A percentile compares a stretch with the other conserved stretches of the same genome.
These are phyloP conservation scores for Lasiurus cinereus DNA, from an alignment of 2,113 vertebrate species.

Conservation along the genomic window DNA sequence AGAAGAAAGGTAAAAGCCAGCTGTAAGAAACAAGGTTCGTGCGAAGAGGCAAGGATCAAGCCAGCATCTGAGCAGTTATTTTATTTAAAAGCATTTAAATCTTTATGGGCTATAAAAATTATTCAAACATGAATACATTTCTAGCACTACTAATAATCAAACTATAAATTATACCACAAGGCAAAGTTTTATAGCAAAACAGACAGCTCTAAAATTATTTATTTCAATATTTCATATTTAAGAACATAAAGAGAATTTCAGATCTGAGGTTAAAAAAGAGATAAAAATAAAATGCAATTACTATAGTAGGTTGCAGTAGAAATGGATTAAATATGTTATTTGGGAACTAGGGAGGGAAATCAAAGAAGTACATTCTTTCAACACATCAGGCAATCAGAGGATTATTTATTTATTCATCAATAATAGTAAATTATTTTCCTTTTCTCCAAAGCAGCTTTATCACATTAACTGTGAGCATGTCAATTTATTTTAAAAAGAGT, in stretches of 20 bases:
- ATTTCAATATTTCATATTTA: constrained; percentile 40
- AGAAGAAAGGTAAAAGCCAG: constrained; percentile 39
- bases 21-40: neutral
- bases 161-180: neutral
- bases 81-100: constrained; percentile 11
- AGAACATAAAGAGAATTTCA: constrained; percentile 1
- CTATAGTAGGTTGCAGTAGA: neutral
- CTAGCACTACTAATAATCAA: constrained; percentile 15
- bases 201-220: constrained; percentile 40
- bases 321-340: constrained; percentile 40
- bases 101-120: constrained; percentile 11
- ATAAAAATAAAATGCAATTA: constrained; percentile 33
- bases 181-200: constrained; percentile 25
- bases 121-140: neutral
- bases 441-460: constrained; percentile 34
- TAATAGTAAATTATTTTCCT: neutral
- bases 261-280: neutral
- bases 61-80: neutral
- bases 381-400: constrained; percentile 12
- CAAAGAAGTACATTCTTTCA: neutral
- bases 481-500: neutral
- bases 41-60: neutral
- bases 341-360: neutral
- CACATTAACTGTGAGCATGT: constrained; percentile 12
- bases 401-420: constrained; percentile 25